Base-by-base conservation (phyloP, 2,797 vertebrate genomes). In the Australoheros facetus region DNA sequence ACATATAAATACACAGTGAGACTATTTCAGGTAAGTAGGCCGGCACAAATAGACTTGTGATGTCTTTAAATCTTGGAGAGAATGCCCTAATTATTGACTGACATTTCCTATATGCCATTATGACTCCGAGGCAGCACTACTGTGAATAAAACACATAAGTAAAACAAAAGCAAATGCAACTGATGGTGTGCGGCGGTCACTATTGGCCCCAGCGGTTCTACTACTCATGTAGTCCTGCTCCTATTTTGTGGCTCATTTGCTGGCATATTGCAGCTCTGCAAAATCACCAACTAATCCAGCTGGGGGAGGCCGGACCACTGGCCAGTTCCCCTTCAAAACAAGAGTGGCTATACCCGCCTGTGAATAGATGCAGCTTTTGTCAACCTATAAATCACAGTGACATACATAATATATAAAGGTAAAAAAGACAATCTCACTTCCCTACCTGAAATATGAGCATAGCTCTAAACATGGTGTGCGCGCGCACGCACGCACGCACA, bases 171-270 rank as follows among this genome's bases (percentile, higher is more conserved):
- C 62, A 3, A 32, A 56, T 5, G 1, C n/a, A 66, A 26, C 12
- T 34, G 77, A 82, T 77, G 60, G 84, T 62, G 85, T 59, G 66
- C 4, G 3, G 64, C 56, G 34, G 80, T 80, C 73, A 73, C 59
- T 28, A 79, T 78, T 48, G 75, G 79, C 85, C 84, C 75, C 85
- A 59, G 69, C 69, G 77, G 78, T 71, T 74, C 85, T 12, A 30
- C 85, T 55, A 70, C 80, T 84, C 78, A 10, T 81, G 79, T 60
- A 69, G 73, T 59, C 55, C 79, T 73, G 85, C 83, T 91, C 76
- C 73, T 85, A 87, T 90, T 92, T 83, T 91, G 84, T 83, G 89
- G 73, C 91, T 93, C 91, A 92, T 93, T 94, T 88, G 81, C 83
- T 76, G 70, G 77, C 56, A 83, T 88, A 87, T 83, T 89, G 87